Percentiles rank a stretch among this genome's conserved stretches.
Conservation (phyloP, 2,888 invertebrate species). For the Brachylomia viminalis region DNA sequence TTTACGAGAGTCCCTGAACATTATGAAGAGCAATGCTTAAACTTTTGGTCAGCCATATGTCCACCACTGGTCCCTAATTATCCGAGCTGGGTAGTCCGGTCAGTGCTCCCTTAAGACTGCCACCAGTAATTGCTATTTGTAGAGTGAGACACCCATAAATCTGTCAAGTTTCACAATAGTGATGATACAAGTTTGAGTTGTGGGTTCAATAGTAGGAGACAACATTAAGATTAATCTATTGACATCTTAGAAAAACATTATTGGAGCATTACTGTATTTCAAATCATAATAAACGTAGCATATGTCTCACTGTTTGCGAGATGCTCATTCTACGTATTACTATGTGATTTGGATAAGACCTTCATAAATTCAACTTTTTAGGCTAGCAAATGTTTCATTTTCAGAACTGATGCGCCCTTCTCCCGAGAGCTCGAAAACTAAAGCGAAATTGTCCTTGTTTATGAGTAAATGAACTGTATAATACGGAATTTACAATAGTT, state of each 20-base stretch:
- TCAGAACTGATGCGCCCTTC: conserved; percentile 52
- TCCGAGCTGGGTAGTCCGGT: conserved; percentile 21
- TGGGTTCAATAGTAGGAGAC: conserved; percentile 1
- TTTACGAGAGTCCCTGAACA: conserved; percentile 28
- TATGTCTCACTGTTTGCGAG: conserved; percentile 11
- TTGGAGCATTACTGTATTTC: conserved; percentile 10
- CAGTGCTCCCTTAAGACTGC: conserved; percentile 31
- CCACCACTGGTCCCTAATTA: conserved; percentile 38
- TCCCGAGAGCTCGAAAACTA: conserved; percentile 40
- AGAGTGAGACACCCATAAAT: conserved; percentile 19
- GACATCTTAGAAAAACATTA: background rate
- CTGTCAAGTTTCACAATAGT: conserved; percentile 2
- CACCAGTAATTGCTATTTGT: conserved; percentile 35
- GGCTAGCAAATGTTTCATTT: conserved; percentile 55
- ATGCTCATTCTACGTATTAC: conserved; percentile 13
- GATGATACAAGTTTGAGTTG: conserved; percentile 19
- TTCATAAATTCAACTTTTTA: conserved; percentile 61
- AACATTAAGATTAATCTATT: background rate
- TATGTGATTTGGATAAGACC: conserved; percentile 34
- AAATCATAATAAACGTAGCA: conserved; percentile 30
- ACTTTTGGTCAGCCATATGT: conserved; percentile 47
- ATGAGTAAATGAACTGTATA: conserved; percentile 49
- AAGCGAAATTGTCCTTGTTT: conserved; percentile 48
- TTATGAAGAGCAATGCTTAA: conserved; percentile 41
- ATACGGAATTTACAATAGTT: conserved; percentile 49